Evolutionary conservation across 2,113 vertebrate species (phyloP), one percentile per base, ranked within the genome.

Genomic region (Neogobius melanostomus): DNA sequence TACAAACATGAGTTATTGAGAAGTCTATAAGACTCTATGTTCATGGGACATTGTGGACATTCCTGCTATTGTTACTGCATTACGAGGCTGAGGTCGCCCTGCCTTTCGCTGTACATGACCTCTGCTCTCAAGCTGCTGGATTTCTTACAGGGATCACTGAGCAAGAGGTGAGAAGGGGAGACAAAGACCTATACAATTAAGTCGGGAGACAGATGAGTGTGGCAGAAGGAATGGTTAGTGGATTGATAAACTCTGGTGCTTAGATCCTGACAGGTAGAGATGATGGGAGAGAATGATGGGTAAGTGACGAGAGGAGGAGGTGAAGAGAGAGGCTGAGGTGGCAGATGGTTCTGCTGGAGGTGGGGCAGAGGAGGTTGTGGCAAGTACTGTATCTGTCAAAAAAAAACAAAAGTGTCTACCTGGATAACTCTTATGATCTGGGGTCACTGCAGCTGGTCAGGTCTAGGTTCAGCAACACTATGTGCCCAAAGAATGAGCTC

Each of bases 1-100:
- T 21, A 52, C 64, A 66, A n/a, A 72, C 17, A 67, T 48, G 59
- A 74, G 75, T 57, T 61, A 69, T 70, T 71, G 61, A 62, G 71
- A 45, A 71, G 74, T 78, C 80, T 80, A 82, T 77, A 76, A 63
- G 66, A 69, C 49, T 72, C 67, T 49, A 52, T 73, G 47, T 68
- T 80, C 82, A 83, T 71, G 49, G 78, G 81, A 82, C 79, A 87
- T 88, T 89, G 76, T 82, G 81, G 76, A 84, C 85, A 91, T 91
- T 91, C 88, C 72, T 83, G 71, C 87, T 79, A 85, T 92, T 92
- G 90, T 92, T 86, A 65, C 81, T 89, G 85, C 76, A 89, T 88
- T 87, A 89, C 72, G 72, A 83, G 76, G 84, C 77, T 66, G 66
- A 60, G 83, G 79, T 90, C 82, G 84, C 79, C 84, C 81, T 78